Base-by-base conservation (phyloP, 2,888 invertebrate species). In the Zygothrica quintamaculata region DNA sequence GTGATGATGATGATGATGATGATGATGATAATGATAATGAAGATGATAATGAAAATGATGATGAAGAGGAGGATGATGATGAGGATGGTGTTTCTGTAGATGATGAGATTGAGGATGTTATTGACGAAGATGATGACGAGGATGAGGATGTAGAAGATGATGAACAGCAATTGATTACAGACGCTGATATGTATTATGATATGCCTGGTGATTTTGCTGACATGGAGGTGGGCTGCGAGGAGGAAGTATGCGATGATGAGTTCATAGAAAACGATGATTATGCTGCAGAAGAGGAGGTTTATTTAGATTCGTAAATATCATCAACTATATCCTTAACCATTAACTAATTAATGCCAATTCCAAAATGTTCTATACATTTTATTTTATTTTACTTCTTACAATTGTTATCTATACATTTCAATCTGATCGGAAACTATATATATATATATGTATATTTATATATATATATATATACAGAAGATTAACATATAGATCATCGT, bases 201-300 rank as follows among this genome's bases (percentile, higher is more conserved):
- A 64, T 72, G 56, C 75, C 73, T 22, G 80, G 71, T 33, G 78
- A 79, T 46, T 79, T 79, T 51, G 77, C 74, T 42, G 75, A 84
- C 60, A 79, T 84, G 71, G 74, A 74, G 50, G 73, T 77, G 11
- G 84, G 75, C 33, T 82, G 78, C 58, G 77, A 77, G 42, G 77
- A 84, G 57, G 84, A 74, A 33, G 77, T 72, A 1, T 81, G 82
- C 33, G 80, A 62, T 2, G 80, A 62, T 3, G 80, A 80, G 47
- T 80, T 65, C 43, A 56, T 62, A 15, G 71, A 68, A 26, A 53
- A 58, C 12, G 76, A 74, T 25, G 74, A 66, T 7, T 80, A 56
- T 37, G 73, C 72, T 12, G 87, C 86, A 39, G 88, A 88, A 43
- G 88, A 88, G 55, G 89, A 88, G 65, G 87, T 89, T 29, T 84